These are phyloP conservation scores for Formica exsecta DNA, from an alignment of 1,140 invertebrate genomes.

Conservation along the genomic window DNA sequence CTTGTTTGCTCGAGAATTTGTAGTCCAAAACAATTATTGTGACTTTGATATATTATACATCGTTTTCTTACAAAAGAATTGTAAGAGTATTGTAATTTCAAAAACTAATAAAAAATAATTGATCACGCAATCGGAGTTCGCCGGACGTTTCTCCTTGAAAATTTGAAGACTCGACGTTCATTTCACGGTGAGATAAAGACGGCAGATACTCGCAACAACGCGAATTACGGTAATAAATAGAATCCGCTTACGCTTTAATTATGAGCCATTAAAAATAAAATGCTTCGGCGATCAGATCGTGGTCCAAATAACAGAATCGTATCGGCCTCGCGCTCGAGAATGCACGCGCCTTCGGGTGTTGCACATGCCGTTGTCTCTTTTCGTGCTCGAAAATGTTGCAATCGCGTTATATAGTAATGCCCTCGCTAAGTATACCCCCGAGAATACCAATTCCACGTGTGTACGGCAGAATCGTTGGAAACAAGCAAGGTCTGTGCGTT, in stretches of 20 bases:
- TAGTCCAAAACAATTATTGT: neutral
- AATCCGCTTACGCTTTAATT: constrained; percentile 39
- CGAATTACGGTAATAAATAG: constrained; percentile 20
- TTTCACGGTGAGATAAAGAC: constrained; percentile 15
- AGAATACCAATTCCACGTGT: constrained; percentile 30
- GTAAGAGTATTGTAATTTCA: constrained; percentile 5
- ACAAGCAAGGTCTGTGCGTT: neutral
- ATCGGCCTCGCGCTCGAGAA: constrained; percentile 17
- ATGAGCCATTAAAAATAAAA: constrained; percentile 5
- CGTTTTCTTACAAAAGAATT: neutral
- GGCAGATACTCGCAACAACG: neutral
- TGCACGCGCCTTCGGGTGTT: constrained; percentile 49
- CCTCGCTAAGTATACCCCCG: constrained; percentile 11
- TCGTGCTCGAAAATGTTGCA: constrained; percentile 35
- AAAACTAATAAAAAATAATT: constrained; percentile 41
- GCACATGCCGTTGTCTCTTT: constrained; percentile 47
- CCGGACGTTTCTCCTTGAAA: neutral
- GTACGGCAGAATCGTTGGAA: neutral
- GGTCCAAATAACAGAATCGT: constrained; percentile 22
- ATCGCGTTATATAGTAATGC: constrained; percentile 45
- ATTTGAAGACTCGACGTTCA: neutral
- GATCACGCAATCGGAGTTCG: constrained; percentile 21
- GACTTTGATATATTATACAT: neutral
- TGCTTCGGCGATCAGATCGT: neutral
- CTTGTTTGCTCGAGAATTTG: neutral